Evolutionary conservation across 1,140 invertebrate species (phyloP).

Genomic region (Drosophila triauraria): DNA sequence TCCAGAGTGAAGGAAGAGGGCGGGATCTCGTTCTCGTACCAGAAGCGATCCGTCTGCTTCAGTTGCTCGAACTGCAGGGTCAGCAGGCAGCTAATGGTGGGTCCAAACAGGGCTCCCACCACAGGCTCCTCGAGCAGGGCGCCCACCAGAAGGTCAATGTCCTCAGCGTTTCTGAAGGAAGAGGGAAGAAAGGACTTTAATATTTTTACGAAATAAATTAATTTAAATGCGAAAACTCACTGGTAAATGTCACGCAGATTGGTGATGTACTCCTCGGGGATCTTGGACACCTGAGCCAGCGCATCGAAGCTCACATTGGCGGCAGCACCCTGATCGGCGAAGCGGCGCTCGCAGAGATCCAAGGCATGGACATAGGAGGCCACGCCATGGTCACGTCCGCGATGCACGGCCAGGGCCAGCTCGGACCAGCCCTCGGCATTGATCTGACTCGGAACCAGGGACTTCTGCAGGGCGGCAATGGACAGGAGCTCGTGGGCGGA

Average conservation of each 20-base stretch:
- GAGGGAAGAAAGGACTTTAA: conserved; percentile 10
- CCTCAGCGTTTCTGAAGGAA: conserved; percentile 88
- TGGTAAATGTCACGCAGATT: conserved; percentile 80
- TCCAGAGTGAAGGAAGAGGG: conserved; percentile 92
- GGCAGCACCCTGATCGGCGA: conserved; percentile 81
- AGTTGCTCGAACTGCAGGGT: conserved; percentile 92
- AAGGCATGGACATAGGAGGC: conserved; percentile 90
- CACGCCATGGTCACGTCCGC: conserved; percentile 96
- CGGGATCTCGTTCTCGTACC: conserved; percentile 98
- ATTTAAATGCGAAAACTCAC: conserved; percentile 40
- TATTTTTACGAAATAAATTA: neutral
- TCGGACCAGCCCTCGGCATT: conserved; percentile 86
- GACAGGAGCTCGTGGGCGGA: conserved; percentile 85
- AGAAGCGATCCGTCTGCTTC: conserved; percentile 94
- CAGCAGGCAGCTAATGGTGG: conserved; percentile 94
- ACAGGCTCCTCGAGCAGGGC: conserved; percentile 93
- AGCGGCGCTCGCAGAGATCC: conserved; percentile 87
- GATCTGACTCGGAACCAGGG: conserved; percentile 72
- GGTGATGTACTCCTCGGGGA: conserved; percentile 80
- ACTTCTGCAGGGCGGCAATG: conserved; percentile 85
- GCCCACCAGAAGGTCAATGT: conserved; percentile 95
- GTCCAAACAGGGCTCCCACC: conserved; percentile 92
- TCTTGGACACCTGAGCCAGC: conserved; percentile 58
- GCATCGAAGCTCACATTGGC: conserved; percentile 74
- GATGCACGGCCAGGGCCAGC: conserved; percentile 87